Conservation (phyloP, 2,797 vertebrate genomes). For the Oreochromis grahami region DNA sequence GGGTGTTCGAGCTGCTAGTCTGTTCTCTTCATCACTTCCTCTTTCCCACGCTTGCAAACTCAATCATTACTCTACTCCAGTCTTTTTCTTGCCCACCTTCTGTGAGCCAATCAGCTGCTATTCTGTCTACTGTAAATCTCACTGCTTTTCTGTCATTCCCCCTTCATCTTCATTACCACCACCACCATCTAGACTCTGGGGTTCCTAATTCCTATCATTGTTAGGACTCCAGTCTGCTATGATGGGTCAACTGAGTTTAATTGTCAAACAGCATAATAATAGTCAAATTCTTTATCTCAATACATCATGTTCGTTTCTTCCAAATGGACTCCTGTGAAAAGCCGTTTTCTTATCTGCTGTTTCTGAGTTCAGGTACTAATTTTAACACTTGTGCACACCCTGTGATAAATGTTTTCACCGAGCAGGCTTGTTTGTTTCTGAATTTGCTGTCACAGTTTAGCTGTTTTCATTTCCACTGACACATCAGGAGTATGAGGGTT, state of each 20-base stretch:
- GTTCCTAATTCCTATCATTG: neutral
- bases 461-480: neutral
- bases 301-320: neutral
- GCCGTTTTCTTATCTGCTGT: neutral
- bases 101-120: rapidly evolving
- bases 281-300: neutral
- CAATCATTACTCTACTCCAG: neutral
- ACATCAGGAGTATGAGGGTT: neutral
- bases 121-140: neutral
- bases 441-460: neutral
- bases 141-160: neutral
- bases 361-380: neutral
- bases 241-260: no score
- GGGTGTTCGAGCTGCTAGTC: neutral
- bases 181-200: neutral
- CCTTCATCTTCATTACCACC: neutral
- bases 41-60: neutral
- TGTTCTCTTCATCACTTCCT: neutral
- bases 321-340: neutral
- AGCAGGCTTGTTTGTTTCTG: neutral
- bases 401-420: neutral
- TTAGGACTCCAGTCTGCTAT: no score
- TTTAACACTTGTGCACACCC: rapidly evolving
- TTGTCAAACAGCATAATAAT: neutral
- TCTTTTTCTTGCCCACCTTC: neutral